A percentile compares a stretch with the other conserved stretches of the same genome.
Evolutionary conservation across 2,113 vertebrate species (phyloP).

Genomic region (Tricholaema leucomelas): DNA sequence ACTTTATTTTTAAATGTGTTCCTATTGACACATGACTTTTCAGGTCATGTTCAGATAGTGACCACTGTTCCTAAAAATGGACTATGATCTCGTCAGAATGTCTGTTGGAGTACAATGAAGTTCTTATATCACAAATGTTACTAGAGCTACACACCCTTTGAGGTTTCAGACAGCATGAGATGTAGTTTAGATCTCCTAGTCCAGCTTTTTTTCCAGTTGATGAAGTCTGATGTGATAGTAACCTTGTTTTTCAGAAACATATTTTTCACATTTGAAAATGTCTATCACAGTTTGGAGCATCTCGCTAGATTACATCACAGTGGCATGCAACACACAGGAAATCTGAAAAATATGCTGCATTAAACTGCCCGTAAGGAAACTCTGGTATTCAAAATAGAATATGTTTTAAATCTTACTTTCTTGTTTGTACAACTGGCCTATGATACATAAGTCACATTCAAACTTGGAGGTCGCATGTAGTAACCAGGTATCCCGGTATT

Average conservation of each 20-base stretch:
- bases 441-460: not conserved
- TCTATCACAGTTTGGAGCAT: conserved; percentile 64
- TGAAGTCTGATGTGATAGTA: conserved; percentile 41
- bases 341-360: conserved; percentile 71
- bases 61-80: not conserved
- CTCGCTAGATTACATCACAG: conserved; percentile 67
- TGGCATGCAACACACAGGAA: conserved; percentile 63
- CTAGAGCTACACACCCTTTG: not conserved
- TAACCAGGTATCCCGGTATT: not conserved
- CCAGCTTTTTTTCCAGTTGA: not conserved
- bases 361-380: conserved; percentile 66
- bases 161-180: not conserved
- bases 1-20: not conserved
- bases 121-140: not conserved
- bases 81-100: not conserved
- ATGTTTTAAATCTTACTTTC: conserved; percentile 70
- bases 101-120: not conserved
- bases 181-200: not conserved
- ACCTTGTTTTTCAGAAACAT: conserved; percentile 45
- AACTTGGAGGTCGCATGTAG: not conserved
- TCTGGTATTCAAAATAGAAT: conserved; percentile 66
- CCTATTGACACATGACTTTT: not conserved
- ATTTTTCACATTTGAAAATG: conserved; percentile 64
- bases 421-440: conserved; percentile 61
- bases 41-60: not conserved